Percentiles rank a stretch among this genome's conserved stretches.
Conservation (phyloP, 2,113 vertebrate genomes). For the Apteryx mantelli region DNA sequence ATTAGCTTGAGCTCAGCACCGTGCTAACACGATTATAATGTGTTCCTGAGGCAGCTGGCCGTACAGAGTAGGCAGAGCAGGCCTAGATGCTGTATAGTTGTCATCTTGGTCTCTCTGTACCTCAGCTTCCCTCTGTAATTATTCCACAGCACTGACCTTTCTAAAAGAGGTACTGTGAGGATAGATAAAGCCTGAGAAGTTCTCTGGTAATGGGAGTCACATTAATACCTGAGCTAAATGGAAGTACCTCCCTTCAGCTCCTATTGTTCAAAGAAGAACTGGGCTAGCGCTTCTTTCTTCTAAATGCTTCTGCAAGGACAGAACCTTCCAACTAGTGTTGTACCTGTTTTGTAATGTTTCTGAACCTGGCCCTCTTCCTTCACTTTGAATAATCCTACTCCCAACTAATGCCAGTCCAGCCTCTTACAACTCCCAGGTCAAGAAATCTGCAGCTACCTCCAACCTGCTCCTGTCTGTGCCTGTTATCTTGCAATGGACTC, state of each 20-base stretch:
- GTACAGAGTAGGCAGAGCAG: background rate
- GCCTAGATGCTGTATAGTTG: background rate
- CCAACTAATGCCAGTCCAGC: background rate
- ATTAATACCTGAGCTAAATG: background rate
- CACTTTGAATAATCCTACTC: background rate
- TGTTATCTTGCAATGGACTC: background rate
- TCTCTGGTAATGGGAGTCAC: background rate
- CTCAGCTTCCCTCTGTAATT: background rate
- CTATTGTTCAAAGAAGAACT: background rate
- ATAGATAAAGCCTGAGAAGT: background rate
- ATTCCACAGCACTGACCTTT: no score
- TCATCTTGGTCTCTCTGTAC: background rate
- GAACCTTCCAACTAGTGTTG: background rate
- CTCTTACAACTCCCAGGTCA: background rate
- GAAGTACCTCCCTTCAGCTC: background rate
- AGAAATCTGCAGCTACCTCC: background rate
- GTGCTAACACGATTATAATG: rapidly evolving
- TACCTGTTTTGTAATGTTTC: background rate
- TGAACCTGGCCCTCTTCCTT: background rate
- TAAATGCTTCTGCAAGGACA: background rate
- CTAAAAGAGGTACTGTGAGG: background rate
- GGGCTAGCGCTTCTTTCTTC: background rate
- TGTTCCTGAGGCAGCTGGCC: background rate
- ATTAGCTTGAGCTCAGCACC: background rate
- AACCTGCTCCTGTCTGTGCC: background rate